phyloP scores from a whole-genome alignment of 2,797 vertebrate genomes.

The Sebastes kiyomatsui region DNA sequence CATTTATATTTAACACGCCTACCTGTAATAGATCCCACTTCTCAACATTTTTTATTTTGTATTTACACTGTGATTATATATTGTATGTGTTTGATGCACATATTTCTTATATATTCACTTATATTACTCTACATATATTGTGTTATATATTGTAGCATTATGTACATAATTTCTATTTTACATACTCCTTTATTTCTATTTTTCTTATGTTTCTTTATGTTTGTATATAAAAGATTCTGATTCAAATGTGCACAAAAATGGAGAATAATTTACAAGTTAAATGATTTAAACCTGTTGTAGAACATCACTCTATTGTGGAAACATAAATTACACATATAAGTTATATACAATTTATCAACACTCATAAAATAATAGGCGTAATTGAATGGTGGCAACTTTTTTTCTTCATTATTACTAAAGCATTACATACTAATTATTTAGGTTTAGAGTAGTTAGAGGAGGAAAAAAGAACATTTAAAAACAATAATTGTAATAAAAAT shows the following conservation, averaged over 20 bases:
- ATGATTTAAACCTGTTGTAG: not conserved
- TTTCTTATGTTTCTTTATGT: too few relatives aligned
- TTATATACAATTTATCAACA: not conserved
- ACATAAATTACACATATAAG: not conserved
- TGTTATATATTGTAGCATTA: too few relatives aligned
- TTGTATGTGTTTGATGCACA: too few relatives aligned
- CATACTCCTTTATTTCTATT: too few relatives aligned
- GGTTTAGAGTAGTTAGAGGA: not conserved
- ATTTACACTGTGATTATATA: too few relatives aligned
- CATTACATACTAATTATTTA: not conserved
- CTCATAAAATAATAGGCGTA: fast-evolving
- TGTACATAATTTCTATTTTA: too few relatives aligned
- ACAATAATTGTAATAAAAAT: not conserved
- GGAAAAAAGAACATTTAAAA: not conserved
- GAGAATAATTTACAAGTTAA: not conserved
- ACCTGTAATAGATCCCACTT: too few relatives aligned
- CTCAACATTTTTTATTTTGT: too few relatives aligned
- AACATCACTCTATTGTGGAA: not conserved
- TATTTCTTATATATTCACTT: too few relatives aligned
- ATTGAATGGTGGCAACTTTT: not conserved
- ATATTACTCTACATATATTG: too few relatives aligned
- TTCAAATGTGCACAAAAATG: not conserved
- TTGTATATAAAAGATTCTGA: too few relatives aligned
- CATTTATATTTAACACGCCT: too few relatives aligned
- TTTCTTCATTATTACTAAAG: not conserved